phyloP scores from a whole-genome alignment of 2,888 invertebrate species.

The Myathropa florea region DNA sequence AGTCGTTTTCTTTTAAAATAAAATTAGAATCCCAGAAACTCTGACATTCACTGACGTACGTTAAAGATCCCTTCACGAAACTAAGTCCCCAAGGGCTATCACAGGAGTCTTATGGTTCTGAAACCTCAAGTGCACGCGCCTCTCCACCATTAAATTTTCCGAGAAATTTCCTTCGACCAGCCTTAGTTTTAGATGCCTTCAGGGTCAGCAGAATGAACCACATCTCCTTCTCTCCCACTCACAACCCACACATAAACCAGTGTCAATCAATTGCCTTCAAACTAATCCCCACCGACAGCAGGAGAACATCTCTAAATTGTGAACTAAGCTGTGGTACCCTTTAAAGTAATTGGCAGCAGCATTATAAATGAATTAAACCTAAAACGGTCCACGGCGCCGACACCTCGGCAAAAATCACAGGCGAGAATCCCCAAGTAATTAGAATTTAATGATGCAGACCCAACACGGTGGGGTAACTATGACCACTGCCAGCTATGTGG shows the following conservation, averaged over 20 bases:
- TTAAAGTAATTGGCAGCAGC: constrained; percentile 59
- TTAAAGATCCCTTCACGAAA: no score
- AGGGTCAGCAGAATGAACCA: background rate
- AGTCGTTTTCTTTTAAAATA: background rate
- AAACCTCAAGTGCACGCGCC: no score
- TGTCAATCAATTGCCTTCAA: constrained; percentile 61
- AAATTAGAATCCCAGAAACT: background rate
- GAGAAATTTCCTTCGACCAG: constrained; percentile 26
- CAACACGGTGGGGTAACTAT: constrained; percentile 12
- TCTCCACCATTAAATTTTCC: no score
- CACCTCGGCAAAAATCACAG: constrained; percentile 64
- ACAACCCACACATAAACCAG: constrained; percentile 7
- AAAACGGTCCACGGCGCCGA: constrained; percentile 31
- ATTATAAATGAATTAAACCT: constrained; percentile 64
- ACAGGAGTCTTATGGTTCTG: no score
- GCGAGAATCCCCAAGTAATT: constrained; percentile 59
- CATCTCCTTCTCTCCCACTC: background rate
- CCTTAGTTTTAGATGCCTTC: constrained; percentile 31
- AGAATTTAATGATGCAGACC: constrained; percentile 58
- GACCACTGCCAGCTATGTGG: background rate
- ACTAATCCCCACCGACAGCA: constrained; percentile 56
- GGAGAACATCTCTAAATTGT: constrained; percentile 44
- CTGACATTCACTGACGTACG: background rate
- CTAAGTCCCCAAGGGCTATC: no score
- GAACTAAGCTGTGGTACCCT: constrained; percentile 51